Conservation (phyloP, 2,888 invertebrate species). For the Drosophila subquinaria region DNA sequence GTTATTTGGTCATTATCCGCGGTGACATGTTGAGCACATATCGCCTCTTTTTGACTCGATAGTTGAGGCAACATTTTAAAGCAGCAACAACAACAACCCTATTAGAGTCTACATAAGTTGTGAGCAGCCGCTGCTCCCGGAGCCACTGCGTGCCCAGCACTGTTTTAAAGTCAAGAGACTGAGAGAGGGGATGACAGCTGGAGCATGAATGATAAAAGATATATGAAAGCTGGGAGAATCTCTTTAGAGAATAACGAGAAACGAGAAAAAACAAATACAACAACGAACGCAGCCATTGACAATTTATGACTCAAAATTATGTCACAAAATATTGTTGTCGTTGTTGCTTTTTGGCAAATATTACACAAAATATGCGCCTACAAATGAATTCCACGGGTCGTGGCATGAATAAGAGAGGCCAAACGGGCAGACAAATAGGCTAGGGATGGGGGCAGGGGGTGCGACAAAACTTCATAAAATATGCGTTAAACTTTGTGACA, state of each 20-base stretch:
- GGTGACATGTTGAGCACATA: slow-evolving; percentile 25
- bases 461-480: slow-evolving; percentile 64
- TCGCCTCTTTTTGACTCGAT: slow-evolving; percentile 22
- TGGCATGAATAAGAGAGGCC: slow-evolving; percentile 10
- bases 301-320: slow-evolving; percentile 74
- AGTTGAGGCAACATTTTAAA: slow-evolving; percentile 17
- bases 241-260: slow-evolving; percentile 3
- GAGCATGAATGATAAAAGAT: slow-evolving; percentile 14
- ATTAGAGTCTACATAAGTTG: too few species aligned
- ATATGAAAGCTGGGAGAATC: slow-evolving; percentile 1
- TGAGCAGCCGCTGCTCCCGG: too few species aligned
- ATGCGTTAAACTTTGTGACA: slow-evolving; percentile 68
- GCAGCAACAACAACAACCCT: slow-evolving; percentile 5
- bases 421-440: slow-evolving; percentile 12
- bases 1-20: slow-evolving; percentile 48
- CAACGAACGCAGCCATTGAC: slow-evolving; percentile 47
- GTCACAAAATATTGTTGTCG: slow-evolving; percentile 66
- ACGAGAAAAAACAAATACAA: slow-evolving; percentile 3
- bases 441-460: neutral
- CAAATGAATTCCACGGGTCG: slow-evolving; percentile 54
- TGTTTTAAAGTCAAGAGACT: slow-evolving; percentile 17
- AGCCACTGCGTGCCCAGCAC: too few species aligned
- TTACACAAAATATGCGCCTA: slow-evolving; percentile 61
- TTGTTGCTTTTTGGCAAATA: slow-evolving; percentile 42
- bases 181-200: neutral